phyloP scores from a whole-genome alignment of 2,797 vertebrate species.

The Poecile montanus region DNA sequence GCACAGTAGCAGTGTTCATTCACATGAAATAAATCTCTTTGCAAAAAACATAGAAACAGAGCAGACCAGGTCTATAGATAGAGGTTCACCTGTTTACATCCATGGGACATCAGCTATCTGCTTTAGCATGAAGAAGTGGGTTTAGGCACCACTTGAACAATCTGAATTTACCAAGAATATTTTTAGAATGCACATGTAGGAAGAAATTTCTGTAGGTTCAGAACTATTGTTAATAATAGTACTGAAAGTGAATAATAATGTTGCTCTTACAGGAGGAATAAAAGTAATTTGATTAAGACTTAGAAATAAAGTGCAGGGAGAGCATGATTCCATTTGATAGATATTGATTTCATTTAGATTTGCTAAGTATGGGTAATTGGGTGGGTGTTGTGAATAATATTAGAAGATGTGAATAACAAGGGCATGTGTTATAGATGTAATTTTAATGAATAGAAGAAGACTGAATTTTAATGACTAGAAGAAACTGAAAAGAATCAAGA shows the following conservation, averaged over 20 bases:
- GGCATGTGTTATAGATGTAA: constrained; percentile 45
- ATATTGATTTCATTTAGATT: constrained; percentile 70
- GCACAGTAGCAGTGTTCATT: background rate
- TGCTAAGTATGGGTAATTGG: constrained; percentile 57
- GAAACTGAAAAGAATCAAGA: constrained; percentile 18
- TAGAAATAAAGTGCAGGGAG: constrained; percentile 42
- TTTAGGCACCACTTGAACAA: background rate
- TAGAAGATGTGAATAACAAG: constrained; percentile 60
- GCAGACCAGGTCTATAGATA: background rate
- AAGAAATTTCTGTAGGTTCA: constrained; percentile 6
- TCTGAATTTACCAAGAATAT: background rate
- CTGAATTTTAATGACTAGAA: constrained; percentile 50
- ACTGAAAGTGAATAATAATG: constrained; percentile 24
- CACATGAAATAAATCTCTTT: background rate
- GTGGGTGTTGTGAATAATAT: constrained; percentile 58
- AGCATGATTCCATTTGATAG: constrained; percentile 56
- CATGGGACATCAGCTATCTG: background rate
- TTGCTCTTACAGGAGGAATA: constrained; percentile 36
- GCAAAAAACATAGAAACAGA: background rate
- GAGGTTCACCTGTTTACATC: background rate
- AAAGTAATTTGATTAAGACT: constrained; percentile 60
- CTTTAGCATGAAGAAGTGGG: background rate
- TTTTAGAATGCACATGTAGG: constrained; percentile 12
- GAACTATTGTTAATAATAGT: constrained; percentile 29
- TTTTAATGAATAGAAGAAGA: constrained; percentile 53